A percentile compares a stretch with the other conserved stretches of the same genome.
These are phyloP conservation scores for Mastacembelus armatus DNA, from an alignment of 2,797 vertebrate genomes.

Conservation along the genomic window DNA sequence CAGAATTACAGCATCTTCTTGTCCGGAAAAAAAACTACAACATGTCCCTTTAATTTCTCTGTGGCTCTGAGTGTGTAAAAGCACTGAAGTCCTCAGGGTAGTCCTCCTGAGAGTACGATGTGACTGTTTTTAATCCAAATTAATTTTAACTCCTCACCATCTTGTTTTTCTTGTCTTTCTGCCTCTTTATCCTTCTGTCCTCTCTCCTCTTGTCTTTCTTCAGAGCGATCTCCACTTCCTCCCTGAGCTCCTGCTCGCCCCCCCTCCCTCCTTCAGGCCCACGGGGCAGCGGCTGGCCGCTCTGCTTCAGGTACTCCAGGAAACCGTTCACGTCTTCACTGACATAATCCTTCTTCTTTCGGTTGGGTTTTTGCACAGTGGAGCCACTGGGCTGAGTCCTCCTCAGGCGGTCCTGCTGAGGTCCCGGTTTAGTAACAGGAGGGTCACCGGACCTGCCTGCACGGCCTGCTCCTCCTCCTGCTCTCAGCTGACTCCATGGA, in stretches of 20 bases:
- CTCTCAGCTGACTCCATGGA: slow-evolving; percentile 88
- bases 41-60: too few species aligned
- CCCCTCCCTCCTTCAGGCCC: slow-evolving; percentile 7
- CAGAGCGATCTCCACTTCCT: slow-evolving; percentile 79
- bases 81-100: too few species aligned
- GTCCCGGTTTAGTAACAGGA: background rate
- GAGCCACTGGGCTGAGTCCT: slow-evolving; percentile 47
- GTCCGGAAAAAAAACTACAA: too few species aligned
- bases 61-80: too few species aligned
- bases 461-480: background rate
- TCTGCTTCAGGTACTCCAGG: slow-evolving; percentile 83
- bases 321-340: slow-evolving; percentile 93
- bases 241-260: slow-evolving; percentile 51
- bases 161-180: slow-evolving; percentile 84
- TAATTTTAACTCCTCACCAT: slow-evolving; percentile 85
- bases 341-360: slow-evolving; percentile 85
- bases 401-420: slow-evolving; percentile 48
- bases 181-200: slow-evolving; percentile 88
- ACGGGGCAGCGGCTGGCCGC: slow-evolving; percentile 46
- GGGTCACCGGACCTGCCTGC: background rate
- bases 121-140: too few species aligned
- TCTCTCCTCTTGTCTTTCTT: slow-evolving; percentile 90
- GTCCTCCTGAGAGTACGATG: too few species aligned
- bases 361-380: slow-evolving; percentile 76
- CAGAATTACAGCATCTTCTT: too few species aligned